Evolutionary conservation across 23 tunicate genomes (phyloP).

Genomic region (Pegea sp.): DNA sequence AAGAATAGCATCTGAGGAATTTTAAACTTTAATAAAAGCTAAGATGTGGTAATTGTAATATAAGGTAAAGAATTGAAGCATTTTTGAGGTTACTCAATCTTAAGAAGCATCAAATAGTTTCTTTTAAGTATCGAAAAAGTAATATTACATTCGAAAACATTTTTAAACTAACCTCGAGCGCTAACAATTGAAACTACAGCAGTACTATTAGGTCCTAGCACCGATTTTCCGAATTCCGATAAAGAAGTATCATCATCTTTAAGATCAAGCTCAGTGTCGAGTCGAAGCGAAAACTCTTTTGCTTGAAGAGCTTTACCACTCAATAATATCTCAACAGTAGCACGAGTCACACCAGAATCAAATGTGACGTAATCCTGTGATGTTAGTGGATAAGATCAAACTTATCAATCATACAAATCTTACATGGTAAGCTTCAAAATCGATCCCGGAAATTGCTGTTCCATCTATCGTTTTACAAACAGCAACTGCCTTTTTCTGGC

Average conservation of each 20-base stretch:
- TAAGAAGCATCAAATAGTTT: no score
- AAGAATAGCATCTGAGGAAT: no score
- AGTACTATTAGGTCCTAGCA: constrained; percentile 21
- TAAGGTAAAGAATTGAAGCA: no score
- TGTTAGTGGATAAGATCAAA: background rate
- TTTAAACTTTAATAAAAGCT: no score
- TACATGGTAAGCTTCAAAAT: constrained; percentile 42
- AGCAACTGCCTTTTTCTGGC: constrained; percentile 28
- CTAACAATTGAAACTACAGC: constrained; percentile 60
- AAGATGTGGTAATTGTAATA: no score
- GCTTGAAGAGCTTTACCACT: constrained; percentile 60
- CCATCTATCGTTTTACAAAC: constrained; percentile 54
- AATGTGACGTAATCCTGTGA: constrained; percentile 30
- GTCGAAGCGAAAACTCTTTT: constrained; percentile 23
- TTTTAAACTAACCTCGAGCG: constrained; percentile 38
- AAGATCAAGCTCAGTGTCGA: constrained; percentile 6
- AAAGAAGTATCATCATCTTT: background rate
- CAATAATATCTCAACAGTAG: constrained; percentile 32
- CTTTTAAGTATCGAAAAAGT: background rate
- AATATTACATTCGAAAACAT: background rate
- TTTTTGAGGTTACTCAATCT: no score
- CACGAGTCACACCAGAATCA: constrained; percentile 36
- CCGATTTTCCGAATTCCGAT: constrained; percentile 15
- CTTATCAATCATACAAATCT: background rate
- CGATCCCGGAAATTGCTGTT: constrained; percentile 67